phyloP scores from a whole-genome alignment of 2,113 vertebrate genomes.

The Clarias magur region DNA sequence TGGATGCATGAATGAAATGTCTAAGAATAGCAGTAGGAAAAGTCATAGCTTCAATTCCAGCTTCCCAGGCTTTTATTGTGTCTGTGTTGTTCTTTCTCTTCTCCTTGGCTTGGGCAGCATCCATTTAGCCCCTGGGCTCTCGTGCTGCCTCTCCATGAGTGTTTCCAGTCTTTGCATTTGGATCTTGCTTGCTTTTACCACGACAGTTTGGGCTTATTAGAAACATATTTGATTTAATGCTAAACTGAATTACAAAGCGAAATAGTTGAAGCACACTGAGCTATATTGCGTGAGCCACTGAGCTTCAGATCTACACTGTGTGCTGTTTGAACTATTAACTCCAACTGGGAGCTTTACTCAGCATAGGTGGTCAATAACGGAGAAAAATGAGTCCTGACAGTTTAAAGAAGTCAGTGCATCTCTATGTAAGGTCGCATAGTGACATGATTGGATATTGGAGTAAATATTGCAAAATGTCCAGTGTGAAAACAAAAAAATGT shows the following conservation, averaged over 20 bases:
- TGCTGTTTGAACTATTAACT: constrained; percentile 56
- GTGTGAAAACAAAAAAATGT: constrained; percentile 29
- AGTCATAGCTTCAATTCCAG: constrained; percentile 19
- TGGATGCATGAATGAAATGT: constrained; percentile 1
- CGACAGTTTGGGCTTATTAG: constrained; percentile 57
- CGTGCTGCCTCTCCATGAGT: constrained; percentile 36
- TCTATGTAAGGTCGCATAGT: background rate
- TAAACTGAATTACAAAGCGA: constrained; percentile 58
- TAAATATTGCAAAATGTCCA: constrained; percentile 8
- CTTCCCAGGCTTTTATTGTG: constrained; percentile 36
- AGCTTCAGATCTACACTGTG: constrained; percentile 47
- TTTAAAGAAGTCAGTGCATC: constrained; percentile 22
- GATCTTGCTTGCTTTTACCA: constrained; percentile 44
- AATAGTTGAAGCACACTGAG: constrained; percentile 43
- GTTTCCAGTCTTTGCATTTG: constrained; percentile 41
- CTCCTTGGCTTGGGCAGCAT: constrained; percentile 17
- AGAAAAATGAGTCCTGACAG: constrained; percentile 29
- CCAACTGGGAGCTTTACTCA: constrained; percentile 23
- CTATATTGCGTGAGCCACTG: constrained; percentile 48
- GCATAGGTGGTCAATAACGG: constrained; percentile 18
- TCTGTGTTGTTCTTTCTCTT: constrained; percentile 18
- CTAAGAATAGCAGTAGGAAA: constrained; percentile 38
- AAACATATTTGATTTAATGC: constrained; percentile 59
- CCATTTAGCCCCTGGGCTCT: constrained; percentile 29
- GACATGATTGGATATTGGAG: constrained; percentile 1